Evolutionary conservation across 2,113 vertebrate genomes (phyloP).

Genomic region (Scomber colias): DNA sequence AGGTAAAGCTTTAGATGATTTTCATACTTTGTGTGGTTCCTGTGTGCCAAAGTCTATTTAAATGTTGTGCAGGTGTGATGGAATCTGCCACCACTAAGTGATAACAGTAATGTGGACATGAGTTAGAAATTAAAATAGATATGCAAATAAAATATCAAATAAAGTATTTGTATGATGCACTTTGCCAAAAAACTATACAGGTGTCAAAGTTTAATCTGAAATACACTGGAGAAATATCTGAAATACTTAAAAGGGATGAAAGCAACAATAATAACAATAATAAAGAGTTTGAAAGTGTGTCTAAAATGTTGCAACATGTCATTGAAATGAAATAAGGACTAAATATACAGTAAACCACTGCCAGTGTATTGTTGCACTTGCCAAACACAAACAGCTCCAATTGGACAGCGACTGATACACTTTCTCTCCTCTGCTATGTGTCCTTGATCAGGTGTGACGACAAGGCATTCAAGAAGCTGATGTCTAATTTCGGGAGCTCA

Average conservation of each 20-base stretch:
- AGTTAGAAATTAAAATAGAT: too few species aligned
- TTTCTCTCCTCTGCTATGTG: not conserved
- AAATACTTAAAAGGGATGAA: not conserved
- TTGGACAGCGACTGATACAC: not conserved
- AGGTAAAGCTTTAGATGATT: too few species aligned
- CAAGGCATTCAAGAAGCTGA: conserved; percentile 81
- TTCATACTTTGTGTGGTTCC: too few species aligned
- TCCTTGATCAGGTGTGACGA: conserved; percentile 86
- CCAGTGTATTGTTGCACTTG: not conserved
- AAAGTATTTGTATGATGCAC: too few species aligned
- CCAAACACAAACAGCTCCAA: too few species aligned
- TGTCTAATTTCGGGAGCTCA: conserved; percentile 76
- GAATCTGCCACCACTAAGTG: too few species aligned
- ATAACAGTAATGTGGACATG: too few species aligned
- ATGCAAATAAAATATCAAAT: too few species aligned
- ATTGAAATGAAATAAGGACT: not conserved
- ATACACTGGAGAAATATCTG: not conserved
- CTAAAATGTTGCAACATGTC: not conserved
- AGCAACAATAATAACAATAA: not conserved
- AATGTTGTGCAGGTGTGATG: too few species aligned
- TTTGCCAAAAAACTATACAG: too few species aligned
- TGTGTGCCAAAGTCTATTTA: too few species aligned
- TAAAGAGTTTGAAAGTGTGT: not conserved
- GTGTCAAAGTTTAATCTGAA: not conserved
- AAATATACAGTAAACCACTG: not conserved